These are phyloP conservation scores for Drosophila micromelanica DNA, from an alignment of 1,140 invertebrate genomes.

Conservation along the genomic window DNA sequence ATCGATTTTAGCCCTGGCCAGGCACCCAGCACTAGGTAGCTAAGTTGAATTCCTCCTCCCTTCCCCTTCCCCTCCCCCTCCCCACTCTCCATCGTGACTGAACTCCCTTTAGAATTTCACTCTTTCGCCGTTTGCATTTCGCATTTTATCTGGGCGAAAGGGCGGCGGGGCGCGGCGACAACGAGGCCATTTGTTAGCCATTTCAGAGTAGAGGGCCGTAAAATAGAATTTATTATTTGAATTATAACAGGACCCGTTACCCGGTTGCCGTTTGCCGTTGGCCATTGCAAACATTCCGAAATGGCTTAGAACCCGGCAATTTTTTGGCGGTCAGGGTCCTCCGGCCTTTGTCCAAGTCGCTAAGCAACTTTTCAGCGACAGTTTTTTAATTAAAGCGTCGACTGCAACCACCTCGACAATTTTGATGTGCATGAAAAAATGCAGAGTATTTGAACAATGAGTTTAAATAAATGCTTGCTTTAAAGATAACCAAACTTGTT, in stretches of 20 bases:
- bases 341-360: conserved; percentile 8
- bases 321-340: conserved; percentile 46
- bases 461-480: background rate
- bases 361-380: conserved; percentile 45
- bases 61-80: too few relatives aligned
- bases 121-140: conserved; percentile 38
- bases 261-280: background rate
- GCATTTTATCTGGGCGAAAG: conserved; percentile 8
- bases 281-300: background rate
- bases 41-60: background rate
- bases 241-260: conserved; percentile 41
- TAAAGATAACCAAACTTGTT: background rate
- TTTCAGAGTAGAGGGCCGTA: conserved; percentile 46
- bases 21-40: background rate
- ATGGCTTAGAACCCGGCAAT: conserved; percentile 21
- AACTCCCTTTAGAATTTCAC: conserved; percentile 24
- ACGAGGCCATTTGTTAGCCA: conserved; percentile 56
- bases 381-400: conserved; percentile 64
- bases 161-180: conserved; percentile 27
- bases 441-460: background rate
- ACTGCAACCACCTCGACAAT: conserved; percentile 13
- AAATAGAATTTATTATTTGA: conserved; percentile 77
- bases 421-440: conserved; percentile 1
- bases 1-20: conserved; percentile 46
- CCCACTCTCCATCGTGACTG: background rate